phyloP scores from a whole-genome alignment of 2,797 vertebrate species.

The Lophotriccus pileatus region DNA sequence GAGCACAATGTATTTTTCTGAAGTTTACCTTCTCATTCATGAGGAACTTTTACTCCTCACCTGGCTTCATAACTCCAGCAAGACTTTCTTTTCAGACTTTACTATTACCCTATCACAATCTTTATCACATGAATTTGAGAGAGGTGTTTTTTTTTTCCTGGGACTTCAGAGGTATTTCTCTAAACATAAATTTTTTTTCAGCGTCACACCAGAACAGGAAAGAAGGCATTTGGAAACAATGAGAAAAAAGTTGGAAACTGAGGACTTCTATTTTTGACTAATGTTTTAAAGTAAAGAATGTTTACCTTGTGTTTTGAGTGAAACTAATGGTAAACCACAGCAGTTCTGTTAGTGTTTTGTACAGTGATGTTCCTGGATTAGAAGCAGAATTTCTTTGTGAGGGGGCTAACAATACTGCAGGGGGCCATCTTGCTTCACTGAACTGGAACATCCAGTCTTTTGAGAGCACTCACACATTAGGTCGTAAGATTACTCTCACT shows the following conservation, averaged over 20 bases:
- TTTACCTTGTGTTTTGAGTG: neutral
- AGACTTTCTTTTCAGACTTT: neutral
- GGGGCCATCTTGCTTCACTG: conserved; percentile 76
- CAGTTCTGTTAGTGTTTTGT: neutral
- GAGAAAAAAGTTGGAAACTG: neutral
- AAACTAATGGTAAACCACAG: conserved; percentile 26
- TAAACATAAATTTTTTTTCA: neutral
- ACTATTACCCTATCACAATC: neutral
- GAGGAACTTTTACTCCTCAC: neutral
- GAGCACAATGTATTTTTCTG: neutral
- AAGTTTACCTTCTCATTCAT: neutral
- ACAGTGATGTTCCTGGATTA: neutral
- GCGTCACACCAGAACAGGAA: neutral
- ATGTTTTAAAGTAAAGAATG: neutral
- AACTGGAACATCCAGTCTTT: conserved; percentile 68
- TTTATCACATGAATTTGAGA: neutral
- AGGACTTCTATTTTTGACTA: neutral
- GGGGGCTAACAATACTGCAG: conserved; percentile 61
- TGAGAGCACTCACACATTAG: conserved; percentile 41
- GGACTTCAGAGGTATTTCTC: neutral
- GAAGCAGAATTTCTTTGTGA: conserved; percentile 45
- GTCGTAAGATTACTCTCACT: conserved; percentile 53
- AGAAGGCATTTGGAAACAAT: neutral
- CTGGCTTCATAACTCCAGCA: neutral
- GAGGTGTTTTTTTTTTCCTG: neutral